Evolutionary conservation across 2,888 invertebrate genomes (phyloP).

Genomic region (Tetanocera ferruginea): DNA sequence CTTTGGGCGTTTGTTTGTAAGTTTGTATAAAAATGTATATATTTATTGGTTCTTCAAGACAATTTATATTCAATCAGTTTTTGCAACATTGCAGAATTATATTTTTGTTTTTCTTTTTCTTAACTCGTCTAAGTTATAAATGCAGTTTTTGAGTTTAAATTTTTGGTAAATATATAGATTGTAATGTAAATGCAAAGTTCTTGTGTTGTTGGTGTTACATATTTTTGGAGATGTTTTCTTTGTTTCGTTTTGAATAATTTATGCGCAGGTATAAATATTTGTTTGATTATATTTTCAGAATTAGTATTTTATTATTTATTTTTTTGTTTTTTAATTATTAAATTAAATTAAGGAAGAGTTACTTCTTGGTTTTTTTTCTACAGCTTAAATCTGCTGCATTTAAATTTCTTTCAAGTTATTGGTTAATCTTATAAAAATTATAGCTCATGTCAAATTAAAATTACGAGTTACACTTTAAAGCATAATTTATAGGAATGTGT

Average conservation of each 20-base stretch:
- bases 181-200: slow-evolving; percentile 11
- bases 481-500: slow-evolving; percentile 32
- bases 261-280: slow-evolving; percentile 7
- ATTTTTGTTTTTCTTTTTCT: background rate
- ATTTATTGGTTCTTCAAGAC: slow-evolving; percentile 33
- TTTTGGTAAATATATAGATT: slow-evolving; percentile 28
- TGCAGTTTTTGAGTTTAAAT: slow-evolving; percentile 12
- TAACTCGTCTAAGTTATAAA: slow-evolving; percentile 9
- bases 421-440: background rate
- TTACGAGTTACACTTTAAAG: background rate
- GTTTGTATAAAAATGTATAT: slow-evolving; percentile 35
- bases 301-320: background rate
- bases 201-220: background rate
- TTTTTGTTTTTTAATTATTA: background rate
- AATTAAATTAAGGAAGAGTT: background rate
- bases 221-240: background rate
- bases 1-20: background rate
- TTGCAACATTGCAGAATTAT: background rate
- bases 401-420: too few relatives aligned
- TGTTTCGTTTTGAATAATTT: background rate
- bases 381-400: too few relatives aligned
- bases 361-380: too few relatives aligned
- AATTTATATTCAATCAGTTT: background rate
- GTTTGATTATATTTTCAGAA: slow-evolving; percentile 7
- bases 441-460: background rate